Conservation (phyloP, 2,797 vertebrate species). For the Sternotherus odoratus region DNA sequence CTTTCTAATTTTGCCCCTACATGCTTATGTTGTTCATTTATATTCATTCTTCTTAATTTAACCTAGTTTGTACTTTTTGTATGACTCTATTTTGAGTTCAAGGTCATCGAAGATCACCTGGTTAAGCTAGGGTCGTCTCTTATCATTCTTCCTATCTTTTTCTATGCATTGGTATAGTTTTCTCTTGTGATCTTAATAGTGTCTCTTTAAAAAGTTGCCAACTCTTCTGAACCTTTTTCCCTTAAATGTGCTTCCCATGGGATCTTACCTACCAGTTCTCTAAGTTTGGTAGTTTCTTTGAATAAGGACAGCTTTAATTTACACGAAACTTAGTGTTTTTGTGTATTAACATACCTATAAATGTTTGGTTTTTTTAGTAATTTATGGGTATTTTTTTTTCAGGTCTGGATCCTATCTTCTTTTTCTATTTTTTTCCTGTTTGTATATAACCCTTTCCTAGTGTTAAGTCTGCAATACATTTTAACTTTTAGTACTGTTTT, state of each 20-base stretch:
- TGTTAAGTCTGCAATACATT: not conserved
- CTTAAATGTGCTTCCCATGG: not conserved
- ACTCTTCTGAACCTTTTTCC: not conserved
- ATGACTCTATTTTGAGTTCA: not conserved
- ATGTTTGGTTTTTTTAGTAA: not conserved
- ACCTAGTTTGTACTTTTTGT: not conserved
- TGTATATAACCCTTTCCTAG: no score
- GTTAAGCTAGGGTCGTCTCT: not conserved
- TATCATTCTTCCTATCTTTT: not conserved
- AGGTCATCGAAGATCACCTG: not conserved
- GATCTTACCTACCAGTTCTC: not conserved
- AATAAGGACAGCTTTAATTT: not conserved
- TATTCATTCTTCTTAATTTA: not conserved
- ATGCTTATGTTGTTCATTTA: not conserved
- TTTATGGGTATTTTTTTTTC: accelerated
- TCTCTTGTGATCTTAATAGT: not conserved
- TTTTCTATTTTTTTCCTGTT: not conserved
- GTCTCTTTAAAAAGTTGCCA: not conserved
- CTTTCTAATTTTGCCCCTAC: not conserved
- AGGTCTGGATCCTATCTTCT: not conserved
- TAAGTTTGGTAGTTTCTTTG: not conserved
- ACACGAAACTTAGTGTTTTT: not conserved
- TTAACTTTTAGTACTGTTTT: not conserved
- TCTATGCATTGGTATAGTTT: not conserved
- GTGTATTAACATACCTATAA: not conserved